Evolutionary conservation across 2,888 invertebrate species (phyloP).

Genomic region (Apomyelois bistriatella): DNA sequence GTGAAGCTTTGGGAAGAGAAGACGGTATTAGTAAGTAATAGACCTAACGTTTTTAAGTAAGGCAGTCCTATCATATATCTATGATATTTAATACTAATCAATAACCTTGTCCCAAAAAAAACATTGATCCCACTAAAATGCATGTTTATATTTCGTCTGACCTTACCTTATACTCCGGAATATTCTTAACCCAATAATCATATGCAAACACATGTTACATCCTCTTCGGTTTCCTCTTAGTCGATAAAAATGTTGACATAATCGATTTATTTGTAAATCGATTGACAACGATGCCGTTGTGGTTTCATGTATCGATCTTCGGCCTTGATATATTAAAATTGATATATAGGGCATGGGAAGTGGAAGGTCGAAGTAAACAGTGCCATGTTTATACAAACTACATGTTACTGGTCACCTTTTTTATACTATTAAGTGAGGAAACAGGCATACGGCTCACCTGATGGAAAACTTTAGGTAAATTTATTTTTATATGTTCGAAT

Average conservation of each 20-base stretch:
- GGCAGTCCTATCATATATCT: too few relatives aligned
- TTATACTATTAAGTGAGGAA: too few relatives aligned
- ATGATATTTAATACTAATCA: background rate
- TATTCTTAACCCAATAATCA: background rate
- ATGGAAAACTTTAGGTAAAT: too few relatives aligned
- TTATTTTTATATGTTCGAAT: constrained; percentile 22
- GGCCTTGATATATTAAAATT: constrained; percentile 28
- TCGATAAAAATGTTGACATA: constrained; percentile 6
- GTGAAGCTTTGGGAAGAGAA: too few relatives aligned
- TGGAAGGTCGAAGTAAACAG: constrained; percentile 28
- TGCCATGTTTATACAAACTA: constrained; percentile 12
- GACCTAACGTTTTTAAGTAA: too few relatives aligned
- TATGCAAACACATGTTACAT: background rate
- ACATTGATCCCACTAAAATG: background rate
- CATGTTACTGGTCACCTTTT: background rate
- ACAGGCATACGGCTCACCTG: too few relatives aligned
- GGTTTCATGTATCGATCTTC: constrained; percentile 17
- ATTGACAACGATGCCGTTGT: constrained; percentile 22
- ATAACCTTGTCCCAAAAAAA: background rate
- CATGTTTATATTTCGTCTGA: background rate
- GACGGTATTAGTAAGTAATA: too few relatives aligned
- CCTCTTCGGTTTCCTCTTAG: constrained; percentile 6
- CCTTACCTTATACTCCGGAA: background rate
- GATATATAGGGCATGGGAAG: constrained; percentile 44
- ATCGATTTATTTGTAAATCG: constrained; percentile 14